Evolutionary conservation across 2,888 invertebrate genomes (phyloP).

Genomic region (Trissolcus japonicus): DNA sequence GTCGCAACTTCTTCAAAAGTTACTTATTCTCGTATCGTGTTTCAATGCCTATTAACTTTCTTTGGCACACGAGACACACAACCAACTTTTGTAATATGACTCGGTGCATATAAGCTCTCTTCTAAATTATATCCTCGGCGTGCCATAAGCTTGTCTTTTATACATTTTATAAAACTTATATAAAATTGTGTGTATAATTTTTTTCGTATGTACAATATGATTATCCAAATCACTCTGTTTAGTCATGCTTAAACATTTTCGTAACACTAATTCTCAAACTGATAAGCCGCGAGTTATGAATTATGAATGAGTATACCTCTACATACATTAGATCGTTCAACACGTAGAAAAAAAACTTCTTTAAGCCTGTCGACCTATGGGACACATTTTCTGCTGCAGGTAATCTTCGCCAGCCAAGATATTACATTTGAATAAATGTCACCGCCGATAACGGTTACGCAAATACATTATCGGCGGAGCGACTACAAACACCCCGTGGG

Average conservation of each 20-base stretch:
- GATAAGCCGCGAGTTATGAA: slow-evolving; percentile 17
- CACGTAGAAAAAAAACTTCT: slow-evolving; percentile 33
- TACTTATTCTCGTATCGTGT: slow-evolving; percentile 68
- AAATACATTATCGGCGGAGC: slow-evolving; percentile 69
- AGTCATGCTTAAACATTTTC: neutral
- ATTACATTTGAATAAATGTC: slow-evolving; percentile 77
- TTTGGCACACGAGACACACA: slow-evolving; percentile 54
- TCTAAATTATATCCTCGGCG: slow-evolving; percentile 17
- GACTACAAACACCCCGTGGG: slow-evolving; percentile 71
- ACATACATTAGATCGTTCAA: slow-evolving; percentile 22
- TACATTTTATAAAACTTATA: neutral
- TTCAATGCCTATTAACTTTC: slow-evolving; percentile 74
- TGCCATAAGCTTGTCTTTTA: slow-evolving; percentile 22
- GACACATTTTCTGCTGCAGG: slow-evolving; percentile 71
- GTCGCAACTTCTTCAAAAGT: slow-evolving; percentile 71
- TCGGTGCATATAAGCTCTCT: slow-evolving; percentile 22
- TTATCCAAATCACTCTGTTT: neutral
- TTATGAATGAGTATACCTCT: slow-evolving; percentile 26
- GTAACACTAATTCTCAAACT: slow-evolving; percentile 5
- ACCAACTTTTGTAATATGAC: slow-evolving; percentile 66
- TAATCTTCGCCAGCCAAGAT: slow-evolving; percentile 75
- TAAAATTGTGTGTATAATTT: neutral
- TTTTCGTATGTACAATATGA: neutral
- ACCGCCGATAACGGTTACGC: slow-evolving; percentile 70
- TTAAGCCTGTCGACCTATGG: slow-evolving; percentile 64